Evolutionary conservation across 2,797 vertebrate species (phyloP).

Genomic region (Petrocephalus sullivani): DNA sequence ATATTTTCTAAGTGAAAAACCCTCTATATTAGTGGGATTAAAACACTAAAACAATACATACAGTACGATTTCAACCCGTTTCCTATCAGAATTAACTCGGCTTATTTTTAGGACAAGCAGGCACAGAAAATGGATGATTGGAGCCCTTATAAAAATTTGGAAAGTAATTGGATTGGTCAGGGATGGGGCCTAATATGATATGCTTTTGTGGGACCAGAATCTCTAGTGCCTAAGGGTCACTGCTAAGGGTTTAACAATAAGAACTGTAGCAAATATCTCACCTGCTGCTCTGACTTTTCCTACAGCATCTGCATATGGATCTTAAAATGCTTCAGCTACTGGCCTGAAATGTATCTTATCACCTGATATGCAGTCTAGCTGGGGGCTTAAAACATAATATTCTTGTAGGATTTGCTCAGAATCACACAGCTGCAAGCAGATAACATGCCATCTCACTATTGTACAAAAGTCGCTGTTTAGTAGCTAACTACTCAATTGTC

Average conservation of each 20-base stretch:
- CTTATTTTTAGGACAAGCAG: neutral
- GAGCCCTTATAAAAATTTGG: neutral
- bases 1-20: neutral
- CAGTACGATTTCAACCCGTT: neutral
- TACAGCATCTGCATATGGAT: neutral
- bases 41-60: neutral
- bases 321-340: neutral
- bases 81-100: neutral
- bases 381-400: too few species aligned
- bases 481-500: neutral
- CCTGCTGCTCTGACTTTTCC: neutral
- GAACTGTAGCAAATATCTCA: neutral
- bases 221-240: neutral
- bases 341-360: neutral
- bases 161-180: neutral
- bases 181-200: neutral
- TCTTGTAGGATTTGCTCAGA: too few species aligned
- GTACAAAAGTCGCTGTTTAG: neutral
- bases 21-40: neutral
- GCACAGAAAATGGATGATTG: neutral
- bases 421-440: neutral
- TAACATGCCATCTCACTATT: neutral
- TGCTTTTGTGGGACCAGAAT: neutral
- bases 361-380: neutral
- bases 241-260: neutral